Percentiles rank a stretch among this genome's conserved stretches.
Evolutionary conservation across 2,113 vertebrate species (phyloP).

Genomic region (Rhagologus leucostigma): DNA sequence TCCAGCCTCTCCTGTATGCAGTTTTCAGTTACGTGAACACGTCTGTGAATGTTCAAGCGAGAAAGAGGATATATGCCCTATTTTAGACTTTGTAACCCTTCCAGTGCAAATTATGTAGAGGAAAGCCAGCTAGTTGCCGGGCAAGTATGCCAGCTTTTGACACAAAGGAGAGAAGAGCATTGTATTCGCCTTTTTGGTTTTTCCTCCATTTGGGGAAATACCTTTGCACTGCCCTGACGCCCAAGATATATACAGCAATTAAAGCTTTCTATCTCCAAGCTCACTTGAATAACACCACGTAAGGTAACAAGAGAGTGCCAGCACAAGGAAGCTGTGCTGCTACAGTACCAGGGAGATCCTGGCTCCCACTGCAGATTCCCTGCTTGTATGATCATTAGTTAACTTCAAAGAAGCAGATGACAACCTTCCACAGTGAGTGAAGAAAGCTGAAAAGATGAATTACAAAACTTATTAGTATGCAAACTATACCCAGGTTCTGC

Average conservation of each 20-base stretch:
- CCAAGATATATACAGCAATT: background rate
- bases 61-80: background rate
- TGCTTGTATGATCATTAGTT: slow-evolving; percentile 64
- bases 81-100: background rate
- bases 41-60: background rate
- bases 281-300: background rate
- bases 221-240: background rate
- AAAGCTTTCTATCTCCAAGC: slow-evolving; percentile 8
- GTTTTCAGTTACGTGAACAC: background rate
- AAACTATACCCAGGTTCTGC: slow-evolving; percentile 4
- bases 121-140: background rate
- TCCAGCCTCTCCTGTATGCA: background rate
- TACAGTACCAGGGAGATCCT: slow-evolving; percentile 15
- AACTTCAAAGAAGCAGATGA: slow-evolving; percentile 75
- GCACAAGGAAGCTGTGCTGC: background rate
- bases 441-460: slow-evolving; percentile 73
- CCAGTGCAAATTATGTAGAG: background rate
- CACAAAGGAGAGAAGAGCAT: background rate
- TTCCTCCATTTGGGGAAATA: background rate
- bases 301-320: background rate
- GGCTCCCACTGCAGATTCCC: slow-evolving; percentile 20
- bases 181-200: background rate
- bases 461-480: slow-evolving; percentile 71
- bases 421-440: slow-evolving; percentile 65
- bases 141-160: background rate